phyloP scores from a whole-genome alignment of 2,797 vertebrate species.

The Aphelocoma californica region DNA sequence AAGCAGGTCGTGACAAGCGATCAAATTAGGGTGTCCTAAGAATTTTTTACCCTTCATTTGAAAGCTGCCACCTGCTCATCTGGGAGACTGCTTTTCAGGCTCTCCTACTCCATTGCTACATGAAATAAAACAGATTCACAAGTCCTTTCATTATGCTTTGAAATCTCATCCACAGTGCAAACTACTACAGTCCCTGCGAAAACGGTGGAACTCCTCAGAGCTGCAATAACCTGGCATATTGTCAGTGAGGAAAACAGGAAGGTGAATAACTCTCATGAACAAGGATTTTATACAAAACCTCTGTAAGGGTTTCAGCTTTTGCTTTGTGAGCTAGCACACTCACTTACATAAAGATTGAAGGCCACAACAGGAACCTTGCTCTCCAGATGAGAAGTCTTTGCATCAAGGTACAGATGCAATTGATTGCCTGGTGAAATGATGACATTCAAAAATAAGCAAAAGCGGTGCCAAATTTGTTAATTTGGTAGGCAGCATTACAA shows the following conservation, averaged over 20 bases:
- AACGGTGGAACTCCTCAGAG: not conserved
- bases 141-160: not conserved
- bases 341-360: not conserved
- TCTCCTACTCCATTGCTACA: not conserved
- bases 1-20: not conserved
- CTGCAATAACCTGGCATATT: not conserved
- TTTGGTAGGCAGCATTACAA: not conserved
- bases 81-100: not conserved
- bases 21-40: not conserved
- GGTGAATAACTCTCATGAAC: not conserved
- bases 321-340: not conserved
- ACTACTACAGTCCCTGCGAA: not conserved
- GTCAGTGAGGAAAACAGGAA: not conserved
- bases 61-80: slow-evolving; percentile 9
- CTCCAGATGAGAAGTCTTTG: not conserved
- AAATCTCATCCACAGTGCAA: slow-evolving; percentile 1
- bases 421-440: not conserved
- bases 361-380: not conserved
- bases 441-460: not conserved
- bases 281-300: not conserved
- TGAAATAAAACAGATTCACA: slow-evolving; percentile 2
- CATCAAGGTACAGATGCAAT: not conserved
- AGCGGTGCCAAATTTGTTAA: not conserved
- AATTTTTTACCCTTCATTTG: not conserved
- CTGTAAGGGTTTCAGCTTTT: not conserved